phyloP scores from a whole-genome alignment of 1,140 invertebrate species.

The Tetramorium alpestre region DNA sequence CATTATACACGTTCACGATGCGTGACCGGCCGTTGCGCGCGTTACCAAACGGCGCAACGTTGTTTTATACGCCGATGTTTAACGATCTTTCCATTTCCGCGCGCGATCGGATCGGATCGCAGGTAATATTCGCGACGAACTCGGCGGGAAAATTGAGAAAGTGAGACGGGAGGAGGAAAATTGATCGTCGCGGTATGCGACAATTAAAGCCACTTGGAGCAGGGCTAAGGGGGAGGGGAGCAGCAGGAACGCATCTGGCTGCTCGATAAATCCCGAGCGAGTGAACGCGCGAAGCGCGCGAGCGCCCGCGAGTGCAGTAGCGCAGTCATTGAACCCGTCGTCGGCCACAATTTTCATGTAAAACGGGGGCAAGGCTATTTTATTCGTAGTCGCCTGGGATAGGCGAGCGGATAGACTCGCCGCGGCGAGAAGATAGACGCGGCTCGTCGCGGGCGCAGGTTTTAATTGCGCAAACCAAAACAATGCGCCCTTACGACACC shows the following conservation, averaged over 20 bases:
- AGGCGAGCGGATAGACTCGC: constrained; percentile 31
- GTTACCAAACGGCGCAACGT: constrained; percentile 50
- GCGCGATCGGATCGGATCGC: background rate
- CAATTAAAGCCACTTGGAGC: constrained; percentile 3
- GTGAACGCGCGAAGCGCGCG: constrained; percentile 30
- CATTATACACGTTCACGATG: constrained; percentile 60
- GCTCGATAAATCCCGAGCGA: constrained; percentile 40
- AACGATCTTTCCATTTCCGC: background rate
- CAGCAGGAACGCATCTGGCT: background rate
- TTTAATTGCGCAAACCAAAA: constrained; percentile 48
- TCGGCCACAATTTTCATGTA: constrained; percentile 58
- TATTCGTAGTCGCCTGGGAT: constrained; percentile 56
- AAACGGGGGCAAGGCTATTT: constrained; percentile 63
- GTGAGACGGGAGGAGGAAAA: background rate
- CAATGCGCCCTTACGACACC: constrained; percentile 47
- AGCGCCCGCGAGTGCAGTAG: constrained; percentile 42
- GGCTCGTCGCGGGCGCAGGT: constrained; percentile 28
- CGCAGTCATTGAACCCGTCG: constrained; percentile 59
- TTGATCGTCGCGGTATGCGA: background rate
- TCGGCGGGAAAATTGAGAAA: background rate
- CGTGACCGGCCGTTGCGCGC: constrained; percentile 49
- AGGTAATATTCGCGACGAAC: background rate
- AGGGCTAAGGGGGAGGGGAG: too few species aligned
- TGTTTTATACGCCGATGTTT: constrained; percentile 19
- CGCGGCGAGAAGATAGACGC: constrained; percentile 31